Base-by-base conservation (phyloP, 2,113 vertebrate genomes). In the Cervus canadensis region DNA sequence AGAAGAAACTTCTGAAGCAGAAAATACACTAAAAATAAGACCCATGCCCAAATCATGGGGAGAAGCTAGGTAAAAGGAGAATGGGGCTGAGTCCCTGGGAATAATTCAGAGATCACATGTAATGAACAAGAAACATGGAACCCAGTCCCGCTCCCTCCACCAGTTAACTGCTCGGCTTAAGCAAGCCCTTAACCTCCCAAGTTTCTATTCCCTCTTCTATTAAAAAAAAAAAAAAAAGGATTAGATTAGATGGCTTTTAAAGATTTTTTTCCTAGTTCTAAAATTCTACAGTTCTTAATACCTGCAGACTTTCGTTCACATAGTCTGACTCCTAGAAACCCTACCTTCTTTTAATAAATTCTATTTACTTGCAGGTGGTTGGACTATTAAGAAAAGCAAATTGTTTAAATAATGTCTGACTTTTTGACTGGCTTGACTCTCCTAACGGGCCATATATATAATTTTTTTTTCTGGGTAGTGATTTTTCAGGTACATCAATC, bases 361-460 rank as follows among this genome's bases (percentile, higher is more conserved):
- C 97, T 98, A 74, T 98, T 98, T 97, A 97, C 91, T 93, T 98
- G 97, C 98, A 98, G 97, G 97, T 98, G 98, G 97, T 97, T 96
- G 78, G 93, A 97, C 96, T 97, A 97, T 97, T 97, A 98, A 97
- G 95, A 79, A 97, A 97, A 98, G 95, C 95, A 98, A 97, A 98
- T 97, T 97, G 96, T 97, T 98, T 97, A 97, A 98, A 97, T 97
- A 97, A 97, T 60, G 97, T 97, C 94, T 98, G 98, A 97, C 95
- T 97, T 96, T 98, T 91, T 97, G 95, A 97, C 94, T 98, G 96
- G 94, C 74, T 88, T 95, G 96, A 97, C 95, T 98, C 82, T 91
- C 92, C 59, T 97, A 96, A 97, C 33, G 36, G 96, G 79, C 81
- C 54, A 90, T 88, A 97, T 93, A 96, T 85, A 62, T 57, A 85